Evolutionary conservation across 2,797 vertebrate genomes (phyloP).

Genomic region (Choloepus didactylus): DNA sequence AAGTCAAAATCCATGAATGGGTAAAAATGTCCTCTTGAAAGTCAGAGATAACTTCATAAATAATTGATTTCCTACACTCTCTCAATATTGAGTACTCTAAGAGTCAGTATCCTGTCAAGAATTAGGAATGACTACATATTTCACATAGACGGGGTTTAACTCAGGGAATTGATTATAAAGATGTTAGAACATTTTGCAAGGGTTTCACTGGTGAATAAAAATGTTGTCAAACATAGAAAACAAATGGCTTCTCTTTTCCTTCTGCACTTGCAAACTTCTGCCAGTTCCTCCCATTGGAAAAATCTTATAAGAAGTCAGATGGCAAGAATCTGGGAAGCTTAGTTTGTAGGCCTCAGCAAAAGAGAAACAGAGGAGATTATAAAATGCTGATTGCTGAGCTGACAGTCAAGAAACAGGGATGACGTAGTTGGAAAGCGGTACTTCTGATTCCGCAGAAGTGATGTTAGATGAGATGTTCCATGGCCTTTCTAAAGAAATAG

Average conservation of each 20-base stretch:
- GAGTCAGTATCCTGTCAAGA: not conserved
- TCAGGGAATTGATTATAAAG: not conserved
- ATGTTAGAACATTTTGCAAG: not conserved
- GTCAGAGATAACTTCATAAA: slow-evolving; percentile 29
- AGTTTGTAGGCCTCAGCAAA: not conserved
- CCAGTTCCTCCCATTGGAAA: not conserved
- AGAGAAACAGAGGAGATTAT: not conserved
- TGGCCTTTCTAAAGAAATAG: not conserved
- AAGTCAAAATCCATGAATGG: not conserved
- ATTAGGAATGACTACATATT: not conserved
- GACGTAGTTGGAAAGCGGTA: not conserved
- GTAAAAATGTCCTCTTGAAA: slow-evolving; percentile 15
- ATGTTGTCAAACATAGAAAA: not conserved
- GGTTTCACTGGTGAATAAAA: not conserved
- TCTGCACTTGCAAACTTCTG: not conserved
- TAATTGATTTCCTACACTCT: not conserved
- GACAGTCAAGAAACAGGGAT: not conserved
- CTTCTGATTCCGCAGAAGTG: not conserved
- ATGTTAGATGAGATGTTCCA: not conserved
- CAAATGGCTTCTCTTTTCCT: not conserved
- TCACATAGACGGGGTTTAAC: not conserved
- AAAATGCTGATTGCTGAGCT: not conserved
- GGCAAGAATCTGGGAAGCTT: not conserved
- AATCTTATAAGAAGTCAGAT: not conserved
- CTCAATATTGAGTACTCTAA: not conserved